phyloP scores from a whole-genome alignment of 2,888 invertebrate species.

The Therioaphis trifolii region DNA sequence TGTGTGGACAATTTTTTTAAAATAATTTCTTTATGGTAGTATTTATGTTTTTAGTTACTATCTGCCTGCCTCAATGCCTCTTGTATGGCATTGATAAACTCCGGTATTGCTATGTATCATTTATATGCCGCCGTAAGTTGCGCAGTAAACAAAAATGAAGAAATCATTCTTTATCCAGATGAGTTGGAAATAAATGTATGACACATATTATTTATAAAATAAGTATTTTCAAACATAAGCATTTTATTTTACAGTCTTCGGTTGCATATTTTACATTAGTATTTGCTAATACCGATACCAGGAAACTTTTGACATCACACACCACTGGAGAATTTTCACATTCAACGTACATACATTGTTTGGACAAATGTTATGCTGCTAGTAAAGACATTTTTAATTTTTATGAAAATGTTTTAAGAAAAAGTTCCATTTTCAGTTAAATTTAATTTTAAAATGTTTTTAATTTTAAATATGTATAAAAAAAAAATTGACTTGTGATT shows the following conservation, averaged over 20 bases:
- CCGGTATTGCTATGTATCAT: constrained; percentile 85
- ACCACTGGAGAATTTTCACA: constrained; percentile 42
- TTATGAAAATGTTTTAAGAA: constrained; percentile 76
- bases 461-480: neutral
- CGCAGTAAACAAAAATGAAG: constrained; percentile 60
- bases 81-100: constrained; percentile 84
- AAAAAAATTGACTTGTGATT: too few species aligned
- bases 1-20: constrained; percentile 66
- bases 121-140: constrained; percentile 84
- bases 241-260: constrained; percentile 69
- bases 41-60: constrained; percentile 73
- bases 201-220: neutral
- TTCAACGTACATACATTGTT: constrained; percentile 73
- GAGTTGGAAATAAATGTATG: constrained; percentile 39
- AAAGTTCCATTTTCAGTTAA: constrained; percentile 69
- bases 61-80: constrained; percentile 85
- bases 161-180: constrained; percentile 52
- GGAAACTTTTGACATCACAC: constrained; percentile 38
- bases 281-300: constrained; percentile 75
- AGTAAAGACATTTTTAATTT: constrained; percentile 79
- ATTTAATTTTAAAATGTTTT: neutral
- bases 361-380: constrained; percentile 76
- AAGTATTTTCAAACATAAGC: neutral
- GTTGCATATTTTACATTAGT: constrained; percentile 79
- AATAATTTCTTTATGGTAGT: neutral